Evolutionary conservation across 2,888 invertebrate genomes (phyloP).

Genomic region (Parasteatoda lunata): DNA sequence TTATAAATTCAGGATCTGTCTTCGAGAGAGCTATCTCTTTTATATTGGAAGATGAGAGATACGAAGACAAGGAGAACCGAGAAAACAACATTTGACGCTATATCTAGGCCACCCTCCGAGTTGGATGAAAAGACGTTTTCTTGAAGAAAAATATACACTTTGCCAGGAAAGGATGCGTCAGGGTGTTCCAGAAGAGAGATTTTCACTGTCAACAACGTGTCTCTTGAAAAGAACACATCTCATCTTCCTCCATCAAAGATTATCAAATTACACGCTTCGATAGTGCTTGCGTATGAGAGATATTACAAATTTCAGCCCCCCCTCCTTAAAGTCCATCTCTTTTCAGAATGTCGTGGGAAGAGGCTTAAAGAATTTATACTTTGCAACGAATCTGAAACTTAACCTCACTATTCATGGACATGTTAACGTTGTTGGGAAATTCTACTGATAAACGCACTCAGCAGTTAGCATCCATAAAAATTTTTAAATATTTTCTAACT

Average conservation of each 20-base stretch:
- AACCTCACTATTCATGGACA: no score
- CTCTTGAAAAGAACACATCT: constrained; percentile 2
- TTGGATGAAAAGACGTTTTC: not conserved
- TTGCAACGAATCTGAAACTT: no score
- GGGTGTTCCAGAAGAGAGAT: constrained; percentile 2
- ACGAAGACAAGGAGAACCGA: constrained; percentile 13
- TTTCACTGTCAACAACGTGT: constrained; percentile 15
- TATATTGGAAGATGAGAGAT: constrained; percentile 8
- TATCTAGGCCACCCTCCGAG: constrained; percentile 25
- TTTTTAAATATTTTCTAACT: no score
- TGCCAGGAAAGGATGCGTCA: constrained; percentile 26
- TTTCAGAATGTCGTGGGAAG: not conserved
- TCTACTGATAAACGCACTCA: no score
- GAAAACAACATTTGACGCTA: constrained; percentile 42
- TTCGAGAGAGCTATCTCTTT: constrained; percentile 22
- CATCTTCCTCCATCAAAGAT: constrained; percentile 24
- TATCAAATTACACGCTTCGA: constrained; percentile 66
- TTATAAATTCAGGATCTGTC: constrained; percentile 12
- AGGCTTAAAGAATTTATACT: not conserved
- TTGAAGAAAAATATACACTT: not conserved
- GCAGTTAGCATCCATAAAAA: no score
- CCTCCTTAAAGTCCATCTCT: not conserved
- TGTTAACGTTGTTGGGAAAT: no score
- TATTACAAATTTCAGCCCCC: not conserved
- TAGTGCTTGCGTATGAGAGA: constrained; percentile 25